Base-by-base conservation (phyloP, 2,113 vertebrate genomes). In the Equus quagga region DNA sequence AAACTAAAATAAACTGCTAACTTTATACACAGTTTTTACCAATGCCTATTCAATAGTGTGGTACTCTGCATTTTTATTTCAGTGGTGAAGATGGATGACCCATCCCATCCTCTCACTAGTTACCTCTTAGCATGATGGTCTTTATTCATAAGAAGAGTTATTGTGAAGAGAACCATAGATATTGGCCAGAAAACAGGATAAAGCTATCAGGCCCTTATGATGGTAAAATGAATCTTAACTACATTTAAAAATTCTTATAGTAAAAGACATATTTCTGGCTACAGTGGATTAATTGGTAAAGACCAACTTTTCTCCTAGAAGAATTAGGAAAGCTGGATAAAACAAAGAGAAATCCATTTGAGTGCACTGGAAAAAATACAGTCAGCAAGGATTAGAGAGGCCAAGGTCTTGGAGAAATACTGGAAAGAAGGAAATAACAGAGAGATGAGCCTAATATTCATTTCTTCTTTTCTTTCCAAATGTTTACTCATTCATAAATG, bases 201-300 rank as follows among this genome's bases (percentile, higher is more conserved):
- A 97, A 96, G 51, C 46, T 87, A 86, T 26, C 8, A 51, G 33
- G 6, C 13, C 28, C 64, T 80, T 62, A 28, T n/a, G 44, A 49
- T 90, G 28, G 76, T 70, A 95, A 87, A 93, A 95, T 44, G 36
- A 91, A 96, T 24, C 58, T 90, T 97, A 28, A 11, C 28, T 84
- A 90, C 41, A 89, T 92, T 31, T 26, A 95, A 91, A 92, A 83
- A n/a, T 92, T 91, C 15, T 84, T 89, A 65, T 2, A 75, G 31
- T 76, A 81, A 91, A n/a, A 41, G 31, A 54, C 54, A 73, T 51
- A 60, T 81, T 96, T 79, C 62, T 89, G 56, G 13, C 28, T 91
- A 65, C 90, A 80, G 64, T 89, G n/a, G 24, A 73, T 85, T 97
- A 67, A 60, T 91, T 97, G 85, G 54, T 44, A 79, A 93, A 95